Conservation (phyloP, 2,113 vertebrate genomes). For the Ifrita kowaldi region DNA sequence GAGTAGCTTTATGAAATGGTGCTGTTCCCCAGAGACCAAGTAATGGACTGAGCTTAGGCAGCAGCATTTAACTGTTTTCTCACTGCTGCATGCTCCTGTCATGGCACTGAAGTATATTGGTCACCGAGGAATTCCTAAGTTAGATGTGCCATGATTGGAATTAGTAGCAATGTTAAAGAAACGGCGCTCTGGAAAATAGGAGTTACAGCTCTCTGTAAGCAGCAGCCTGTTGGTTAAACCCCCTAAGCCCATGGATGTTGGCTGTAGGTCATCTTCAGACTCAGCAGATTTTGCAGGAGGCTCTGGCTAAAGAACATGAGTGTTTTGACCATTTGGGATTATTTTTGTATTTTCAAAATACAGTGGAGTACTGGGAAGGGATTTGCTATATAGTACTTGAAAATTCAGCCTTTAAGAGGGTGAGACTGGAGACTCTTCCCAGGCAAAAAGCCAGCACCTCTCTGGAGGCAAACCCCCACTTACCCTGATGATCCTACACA, state of each 20-base stretch:
- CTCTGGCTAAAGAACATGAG: neutral
- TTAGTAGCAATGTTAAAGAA: neutral
- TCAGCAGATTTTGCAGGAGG: neutral
- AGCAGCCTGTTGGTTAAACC: neutral
- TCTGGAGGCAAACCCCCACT: neutral
- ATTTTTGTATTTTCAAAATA: neutral
- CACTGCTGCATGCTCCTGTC: neutral
- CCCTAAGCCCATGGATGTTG: neutral
- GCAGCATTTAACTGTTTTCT: neutral
- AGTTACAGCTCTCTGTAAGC: neutral
- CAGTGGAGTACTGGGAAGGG: neutral
- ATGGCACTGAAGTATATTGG: neutral
- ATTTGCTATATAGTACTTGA: neutral
- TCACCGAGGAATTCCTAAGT: neutral
- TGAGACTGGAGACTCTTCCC: neutral
- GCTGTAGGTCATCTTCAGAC: neutral
- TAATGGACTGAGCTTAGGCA: neutral
- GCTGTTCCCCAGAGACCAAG: neutral
- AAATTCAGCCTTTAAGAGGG: neutral
- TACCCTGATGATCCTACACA: neutral
- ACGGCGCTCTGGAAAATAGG: neutral
- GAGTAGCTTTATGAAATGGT: neutral
- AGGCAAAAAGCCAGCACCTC: neutral
- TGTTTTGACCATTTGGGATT: neutral
- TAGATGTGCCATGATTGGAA: neutral